Evolutionary conservation across 1,140 invertebrate genomes (phyloP).

Genomic region (Trichogramma pretiosum): DNA sequence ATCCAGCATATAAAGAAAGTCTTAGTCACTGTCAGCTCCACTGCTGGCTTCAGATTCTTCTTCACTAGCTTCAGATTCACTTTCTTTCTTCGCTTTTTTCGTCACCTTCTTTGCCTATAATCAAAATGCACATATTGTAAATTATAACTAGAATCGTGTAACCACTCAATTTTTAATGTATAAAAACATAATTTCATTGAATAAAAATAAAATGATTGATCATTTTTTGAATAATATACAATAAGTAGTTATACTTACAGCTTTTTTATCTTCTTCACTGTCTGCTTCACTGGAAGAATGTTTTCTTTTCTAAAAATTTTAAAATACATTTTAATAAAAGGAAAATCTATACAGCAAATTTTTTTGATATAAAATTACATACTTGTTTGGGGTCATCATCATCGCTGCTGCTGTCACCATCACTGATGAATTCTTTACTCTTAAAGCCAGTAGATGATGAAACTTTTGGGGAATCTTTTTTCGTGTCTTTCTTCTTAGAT

Average conservation of each 20-base stretch:
- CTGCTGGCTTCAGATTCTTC: slow-evolving; percentile 38
- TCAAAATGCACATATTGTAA: slow-evolving; percentile 15
- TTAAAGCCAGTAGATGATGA: slow-evolving; percentile 56
- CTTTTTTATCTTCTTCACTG: slow-evolving; percentile 29
- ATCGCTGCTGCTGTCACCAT: slow-evolving; percentile 54
- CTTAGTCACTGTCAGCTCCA: slow-evolving; percentile 40
- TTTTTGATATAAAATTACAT: slow-evolving; percentile 12
- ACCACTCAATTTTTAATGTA: no score
- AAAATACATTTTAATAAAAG: slow-evolving; percentile 5
- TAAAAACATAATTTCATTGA: slow-evolving; percentile 15
- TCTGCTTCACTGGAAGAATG: slow-evolving; percentile 18
- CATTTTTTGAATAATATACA: not conserved
- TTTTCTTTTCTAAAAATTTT: slow-evolving; percentile 24
- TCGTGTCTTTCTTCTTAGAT: slow-evolving; percentile 32
- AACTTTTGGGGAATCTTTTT: slow-evolving; percentile 45
- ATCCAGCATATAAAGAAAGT: not conserved
- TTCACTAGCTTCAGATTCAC: slow-evolving; percentile 37
- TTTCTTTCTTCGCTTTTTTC: slow-evolving; percentile 25
- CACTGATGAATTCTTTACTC: slow-evolving; percentile 85
- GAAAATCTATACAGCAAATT: no score
- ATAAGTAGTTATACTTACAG: slow-evolving; percentile 13
- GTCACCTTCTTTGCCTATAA: slow-evolving; percentile 20
- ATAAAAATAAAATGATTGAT: not conserved
- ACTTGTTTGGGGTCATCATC: slow-evolving; percentile 35
- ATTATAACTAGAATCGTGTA: no score